phyloP scores from a whole-genome alignment of 1,140 invertebrate species.

The Daktulosphaira vitifoliae region DNA sequence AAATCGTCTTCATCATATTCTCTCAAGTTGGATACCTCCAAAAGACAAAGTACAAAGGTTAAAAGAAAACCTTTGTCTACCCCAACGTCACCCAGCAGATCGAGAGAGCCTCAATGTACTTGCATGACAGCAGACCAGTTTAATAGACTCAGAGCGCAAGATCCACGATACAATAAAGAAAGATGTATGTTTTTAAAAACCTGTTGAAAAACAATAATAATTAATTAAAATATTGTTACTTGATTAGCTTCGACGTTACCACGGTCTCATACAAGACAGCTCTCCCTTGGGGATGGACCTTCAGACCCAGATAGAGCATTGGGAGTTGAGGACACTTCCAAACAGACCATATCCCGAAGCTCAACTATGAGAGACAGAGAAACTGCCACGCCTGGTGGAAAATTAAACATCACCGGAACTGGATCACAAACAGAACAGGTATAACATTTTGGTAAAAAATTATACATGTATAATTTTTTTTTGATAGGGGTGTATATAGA shows the following conservation, averaged over 20 bases:
- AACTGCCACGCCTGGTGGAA: conserved; percentile 42
- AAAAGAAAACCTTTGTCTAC: conserved; percentile 85
- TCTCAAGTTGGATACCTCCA: conserved; percentile 76
- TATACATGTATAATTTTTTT: background rate
- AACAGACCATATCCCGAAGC: conserved; percentile 32
- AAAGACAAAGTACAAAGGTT: conserved; percentile 67
- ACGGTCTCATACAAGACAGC: conserved; percentile 14
- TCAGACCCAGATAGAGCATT: conserved; percentile 6
- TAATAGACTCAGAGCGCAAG: conserved; percentile 68
- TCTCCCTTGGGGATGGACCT: conserved; percentile 20
- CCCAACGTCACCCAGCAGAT: conserved; percentile 82
- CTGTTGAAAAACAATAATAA: background rate
- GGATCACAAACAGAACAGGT: conserved; percentile 41
- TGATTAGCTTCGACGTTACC: conserved; percentile 20
- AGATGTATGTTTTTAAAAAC: conserved; percentile 44
- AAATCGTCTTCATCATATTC: conserved; percentile 95
- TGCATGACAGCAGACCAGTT: conserved; percentile 92
- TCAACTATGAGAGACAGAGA: conserved; percentile 43
- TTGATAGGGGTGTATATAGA: no score
- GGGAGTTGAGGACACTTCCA: conserved; percentile 1
- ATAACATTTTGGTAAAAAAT: no score
- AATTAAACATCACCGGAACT: conserved; percentile 38
- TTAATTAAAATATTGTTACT: background rate
- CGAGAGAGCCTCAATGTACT: conserved; percentile 83
- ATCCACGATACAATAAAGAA: conserved; percentile 62